Evolutionary conservation across 2,888 invertebrate genomes (phyloP), one percentile per base, ranked within the genome.

Genomic region (Dryadula phaetusa): DNA sequence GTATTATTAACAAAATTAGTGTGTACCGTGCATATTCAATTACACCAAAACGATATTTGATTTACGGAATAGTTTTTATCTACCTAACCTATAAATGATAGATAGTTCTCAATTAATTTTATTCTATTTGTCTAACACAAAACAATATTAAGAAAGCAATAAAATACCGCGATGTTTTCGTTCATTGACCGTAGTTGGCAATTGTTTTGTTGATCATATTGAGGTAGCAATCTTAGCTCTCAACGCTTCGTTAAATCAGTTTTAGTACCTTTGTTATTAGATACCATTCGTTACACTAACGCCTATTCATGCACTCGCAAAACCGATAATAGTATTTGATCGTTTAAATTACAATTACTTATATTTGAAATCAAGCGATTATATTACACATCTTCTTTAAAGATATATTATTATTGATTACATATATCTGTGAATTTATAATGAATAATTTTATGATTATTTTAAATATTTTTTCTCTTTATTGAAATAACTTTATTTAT

Each of bases 121-220:
- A 16, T 16, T 28, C 28, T 52, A 28, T 28, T 28, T 52, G 16
- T 52, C 25, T 47, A 25, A 47, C 22, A 52, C 49, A 52, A 52
- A 52, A 52, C 28, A 52, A 28, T 52, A 40, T 56, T 12, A 56
- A 60, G 76, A 75, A 70, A 76, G 77, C 75, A 74, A 73, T 70
- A 79, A 78, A 78, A 68, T 74, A 76, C 76, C 77, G 28, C 72
- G 80, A 81, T 82, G 82, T 82, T 82, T 85, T 84, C 80, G 88
- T 86, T 82, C 88, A 77, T 84, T 87, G 87, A 86, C 87, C 86
- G 84, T 81, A 73, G 73, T 79, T 79, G 74, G 75, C 74, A 56
- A 42, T n/a, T 80, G 82, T 84, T 86, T 87, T 87, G 84, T 83
- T 78, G 66, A 69, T 65, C 61, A 70, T 70, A 72, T 66, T 72